Conservation (phyloP, 2,888 invertebrate species). For the Salticus scenicus region DNA sequence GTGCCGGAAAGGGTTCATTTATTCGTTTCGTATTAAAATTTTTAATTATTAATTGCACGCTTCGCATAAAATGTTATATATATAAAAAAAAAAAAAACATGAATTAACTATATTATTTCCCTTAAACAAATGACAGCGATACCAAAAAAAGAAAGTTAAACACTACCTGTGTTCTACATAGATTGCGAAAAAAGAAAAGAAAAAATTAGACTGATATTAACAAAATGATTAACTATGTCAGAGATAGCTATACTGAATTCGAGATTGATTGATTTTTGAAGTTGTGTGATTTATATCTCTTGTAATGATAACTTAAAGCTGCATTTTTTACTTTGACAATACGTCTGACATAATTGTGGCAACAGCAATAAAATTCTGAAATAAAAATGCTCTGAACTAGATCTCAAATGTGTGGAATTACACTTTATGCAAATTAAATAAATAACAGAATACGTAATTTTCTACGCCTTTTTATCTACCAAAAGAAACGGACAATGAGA, state of each 20-base stretch:
- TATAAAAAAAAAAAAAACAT: too few relatives aligned
- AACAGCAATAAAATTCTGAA: not conserved
- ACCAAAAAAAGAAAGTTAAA: too few relatives aligned
- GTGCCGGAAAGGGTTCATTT: too few relatives aligned
- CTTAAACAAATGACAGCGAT: too few relatives aligned
- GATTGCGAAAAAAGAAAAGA: too few relatives aligned
- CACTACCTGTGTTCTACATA: too few relatives aligned
- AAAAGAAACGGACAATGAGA: slow-evolving; percentile 12
- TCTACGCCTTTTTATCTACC: slow-evolving; percentile 26
- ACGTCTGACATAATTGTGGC: slow-evolving; percentile 13
- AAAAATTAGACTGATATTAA: too few relatives aligned
- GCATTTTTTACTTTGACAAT: not conserved
- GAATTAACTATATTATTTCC: too few relatives aligned
- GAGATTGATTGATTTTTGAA: not conserved
- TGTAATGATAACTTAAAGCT: not conserved
- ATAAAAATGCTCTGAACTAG: slow-evolving; percentile 17
- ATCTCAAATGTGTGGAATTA: slow-evolving; percentile 12
- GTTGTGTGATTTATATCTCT: slow-evolving; percentile 4
- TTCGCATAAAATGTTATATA: too few relatives aligned
- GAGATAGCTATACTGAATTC: not conserved
- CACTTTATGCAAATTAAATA: slow-evolving; percentile 23
- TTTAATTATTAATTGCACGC: too few relatives aligned
- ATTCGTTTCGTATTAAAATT: too few relatives aligned
- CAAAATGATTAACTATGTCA: not conserved
- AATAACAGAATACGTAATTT: slow-evolving; percentile 32